Evolutionary conservation across 1,140 invertebrate genomes (phyloP), one percentile per base, ranked within the genome.

Genomic region (Melanaphis sacchari): DNA sequence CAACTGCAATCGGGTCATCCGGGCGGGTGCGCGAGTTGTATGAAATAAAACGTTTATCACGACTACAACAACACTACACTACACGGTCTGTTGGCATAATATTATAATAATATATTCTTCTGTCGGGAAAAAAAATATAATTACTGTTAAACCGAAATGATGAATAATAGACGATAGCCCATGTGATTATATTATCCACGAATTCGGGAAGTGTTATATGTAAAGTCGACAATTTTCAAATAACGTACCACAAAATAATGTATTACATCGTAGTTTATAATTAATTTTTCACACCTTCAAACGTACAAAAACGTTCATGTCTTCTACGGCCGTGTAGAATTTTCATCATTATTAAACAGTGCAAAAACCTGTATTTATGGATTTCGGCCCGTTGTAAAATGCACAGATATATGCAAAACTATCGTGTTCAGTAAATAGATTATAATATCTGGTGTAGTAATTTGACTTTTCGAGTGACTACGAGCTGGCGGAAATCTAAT

Each of bases 1-100:
- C 22, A 82, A 82, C 76, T 40, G 36, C 8, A 87, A 87, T 87
- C 41, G 84, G 84, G 84, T 87, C 84, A 87, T 87, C 41, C 84
- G 31, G 41, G 41, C 41, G 8, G 82, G 40, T 31, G 36, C 36
- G 22, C 36, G 36, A 81, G 21, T 24, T 46, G 41, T 87, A 46
- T 87, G 36, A 87, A 87, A 87, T 46, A 87, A 85, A 43, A 87
- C 40, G 84, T 46, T 87, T 87, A 87, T 11, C 84, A 31, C 41
- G 84, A 46, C 59, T 66, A 59, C 5, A 15, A 66, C 31, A 31
- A 66, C 31, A 66, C 31, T 21, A 38, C 41, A n/a, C 11, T 87
- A n/a, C 31, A 87, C 26, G 24, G 84, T 87, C 41, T 26, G 84
- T 43, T 43, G 26, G 40, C 36, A 41, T 40, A 82, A 24, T 82